phyloP scores from a whole-genome alignment of 1,140 invertebrate species.

The Bombus terrestris region DNA sequence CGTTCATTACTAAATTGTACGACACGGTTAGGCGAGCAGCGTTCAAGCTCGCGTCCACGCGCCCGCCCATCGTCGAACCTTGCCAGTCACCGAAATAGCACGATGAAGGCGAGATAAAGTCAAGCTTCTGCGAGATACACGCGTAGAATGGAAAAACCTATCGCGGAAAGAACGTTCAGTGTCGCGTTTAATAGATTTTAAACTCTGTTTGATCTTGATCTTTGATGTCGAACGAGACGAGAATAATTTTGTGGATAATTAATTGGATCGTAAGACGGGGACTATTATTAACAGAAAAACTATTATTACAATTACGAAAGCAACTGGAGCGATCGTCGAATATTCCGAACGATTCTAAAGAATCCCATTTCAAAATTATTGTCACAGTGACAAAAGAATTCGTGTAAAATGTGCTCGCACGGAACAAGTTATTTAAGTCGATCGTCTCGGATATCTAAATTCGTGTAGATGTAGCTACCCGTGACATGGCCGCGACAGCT shows the following conservation, averaged over 20 bases:
- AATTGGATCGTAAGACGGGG: not conserved
- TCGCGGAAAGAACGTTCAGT: not conserved
- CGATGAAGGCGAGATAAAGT: conserved; percentile 23
- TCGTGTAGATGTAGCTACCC: conserved; percentile 41
- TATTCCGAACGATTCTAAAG: too few species aligned
- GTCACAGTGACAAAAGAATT: not conserved
- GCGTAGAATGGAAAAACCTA: not conserved
- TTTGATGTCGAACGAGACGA: not conserved
- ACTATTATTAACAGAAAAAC: too few species aligned
- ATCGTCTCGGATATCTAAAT: conserved; percentile 8
- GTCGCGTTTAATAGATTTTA: not conserved
- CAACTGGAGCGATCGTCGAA: too few species aligned
- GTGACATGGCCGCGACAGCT: conserved; percentile 59
- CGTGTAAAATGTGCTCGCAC: conserved; percentile 2
- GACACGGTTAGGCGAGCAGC: conserved; percentile 28
- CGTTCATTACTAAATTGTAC: conserved; percentile 51
- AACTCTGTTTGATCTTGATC: not conserved
- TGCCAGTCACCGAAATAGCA: conserved; percentile 56
- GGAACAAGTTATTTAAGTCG: conserved; percentile 44
- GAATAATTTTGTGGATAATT: not conserved
- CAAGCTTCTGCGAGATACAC: not conserved
- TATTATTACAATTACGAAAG: too few species aligned
- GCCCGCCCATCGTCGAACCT: conserved; percentile 28
- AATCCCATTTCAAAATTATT: not conserved
- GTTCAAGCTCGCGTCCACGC: conserved; percentile 32